Evolutionary conservation across 2,888 invertebrate species (phyloP).

Genomic region (Perdita meconis): DNA sequence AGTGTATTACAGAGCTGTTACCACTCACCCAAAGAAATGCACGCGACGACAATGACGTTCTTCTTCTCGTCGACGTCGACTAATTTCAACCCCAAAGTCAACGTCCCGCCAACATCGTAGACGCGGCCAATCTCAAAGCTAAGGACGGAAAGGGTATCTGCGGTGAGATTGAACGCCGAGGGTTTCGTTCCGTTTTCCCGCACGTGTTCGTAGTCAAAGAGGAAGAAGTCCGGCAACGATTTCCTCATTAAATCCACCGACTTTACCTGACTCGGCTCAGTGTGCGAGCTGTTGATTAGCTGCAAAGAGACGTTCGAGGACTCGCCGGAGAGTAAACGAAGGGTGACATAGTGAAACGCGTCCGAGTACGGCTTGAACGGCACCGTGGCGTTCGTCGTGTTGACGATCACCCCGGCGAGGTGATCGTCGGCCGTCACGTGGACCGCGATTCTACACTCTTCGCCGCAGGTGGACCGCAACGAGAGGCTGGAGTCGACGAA

Average conservation of each 20-base stretch:
- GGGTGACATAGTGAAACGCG: conserved; percentile 75
- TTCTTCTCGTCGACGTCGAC: conserved; percentile 84
- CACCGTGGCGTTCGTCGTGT: conserved; percentile 66
- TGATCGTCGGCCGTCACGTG: conserved; percentile 73
- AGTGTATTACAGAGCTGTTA: not conserved
- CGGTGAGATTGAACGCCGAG: conserved; percentile 88
- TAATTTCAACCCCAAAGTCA: conserved; percentile 90
- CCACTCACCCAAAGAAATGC: conserved; percentile 84
- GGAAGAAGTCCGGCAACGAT: conserved; percentile 90
- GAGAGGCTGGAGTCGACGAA: conserved; percentile 64
- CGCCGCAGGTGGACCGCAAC: conserved; percentile 76
- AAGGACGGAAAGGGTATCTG: conserved; percentile 87
- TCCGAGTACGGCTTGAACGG: conserved; percentile 75
- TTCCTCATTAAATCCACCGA: conserved; percentile 85
- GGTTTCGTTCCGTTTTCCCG: conserved; percentile 88
- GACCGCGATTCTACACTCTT: conserved; percentile 74
- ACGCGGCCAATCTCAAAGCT: conserved; percentile 90
- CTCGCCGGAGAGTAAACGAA: conserved; percentile 75
- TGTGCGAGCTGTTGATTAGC: conserved; percentile 60
- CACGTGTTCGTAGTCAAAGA: conserved; percentile 90
- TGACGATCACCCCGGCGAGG: conserved; percentile 67
- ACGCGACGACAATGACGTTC: conserved; percentile 83
- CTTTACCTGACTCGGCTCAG: conserved; percentile 72
- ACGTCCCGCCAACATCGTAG: conserved; percentile 92
- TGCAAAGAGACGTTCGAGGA: conserved; percentile 57